These are phyloP conservation scores for Leptothorax acervorum DNA, from an alignment of 2,888 invertebrate genomes.

Conservation along the genomic window DNA sequence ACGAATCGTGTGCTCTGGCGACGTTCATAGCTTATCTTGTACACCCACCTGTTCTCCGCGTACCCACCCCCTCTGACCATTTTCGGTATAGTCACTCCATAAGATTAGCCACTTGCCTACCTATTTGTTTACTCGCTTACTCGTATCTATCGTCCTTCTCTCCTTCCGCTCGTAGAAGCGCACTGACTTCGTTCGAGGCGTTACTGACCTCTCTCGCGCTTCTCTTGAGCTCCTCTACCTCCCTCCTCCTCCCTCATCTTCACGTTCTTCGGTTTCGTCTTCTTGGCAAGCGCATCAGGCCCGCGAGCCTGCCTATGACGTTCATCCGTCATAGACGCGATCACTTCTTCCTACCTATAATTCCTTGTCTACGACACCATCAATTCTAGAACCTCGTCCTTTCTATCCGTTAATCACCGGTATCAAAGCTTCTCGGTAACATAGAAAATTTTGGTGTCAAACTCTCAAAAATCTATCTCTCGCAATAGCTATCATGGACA, in stretches of 20 bases:
- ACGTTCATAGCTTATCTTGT: slow-evolving; percentile 35
- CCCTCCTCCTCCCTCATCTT: slow-evolving; percentile 38
- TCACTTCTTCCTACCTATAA: not conserved
- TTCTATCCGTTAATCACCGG: slow-evolving; percentile 22
- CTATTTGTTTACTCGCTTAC: slow-evolving; percentile 29
- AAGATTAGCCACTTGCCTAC: slow-evolving; percentile 35
- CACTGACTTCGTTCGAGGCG: slow-evolving; percentile 32
- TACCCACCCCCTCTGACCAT: slow-evolving; percentile 13
- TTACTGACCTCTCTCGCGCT: slow-evolving; percentile 32
- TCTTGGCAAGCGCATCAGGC: not conserved
- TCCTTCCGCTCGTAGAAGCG: slow-evolving; percentile 56
- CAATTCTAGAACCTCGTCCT: not conserved
- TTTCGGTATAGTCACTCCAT: not conserved
- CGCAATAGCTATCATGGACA: slow-evolving; percentile 2
- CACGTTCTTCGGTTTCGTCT: slow-evolving; percentile 42
- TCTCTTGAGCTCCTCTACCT: slow-evolving; percentile 52
- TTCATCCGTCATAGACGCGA: not conserved
- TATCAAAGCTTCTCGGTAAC: slow-evolving; percentile 12
- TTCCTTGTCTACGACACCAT: not conserved
- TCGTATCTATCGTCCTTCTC: slow-evolving; percentile 57
- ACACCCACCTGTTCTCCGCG: slow-evolving; percentile 17
- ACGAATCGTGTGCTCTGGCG: slow-evolving; percentile 10
- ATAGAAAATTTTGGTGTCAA: slow-evolving; percentile 10
- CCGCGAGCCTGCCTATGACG: not conserved
- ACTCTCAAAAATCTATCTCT: not conserved